phyloP scores from a whole-genome alignment of 2,797 vertebrate species.

The Remorina albescens region DNA sequence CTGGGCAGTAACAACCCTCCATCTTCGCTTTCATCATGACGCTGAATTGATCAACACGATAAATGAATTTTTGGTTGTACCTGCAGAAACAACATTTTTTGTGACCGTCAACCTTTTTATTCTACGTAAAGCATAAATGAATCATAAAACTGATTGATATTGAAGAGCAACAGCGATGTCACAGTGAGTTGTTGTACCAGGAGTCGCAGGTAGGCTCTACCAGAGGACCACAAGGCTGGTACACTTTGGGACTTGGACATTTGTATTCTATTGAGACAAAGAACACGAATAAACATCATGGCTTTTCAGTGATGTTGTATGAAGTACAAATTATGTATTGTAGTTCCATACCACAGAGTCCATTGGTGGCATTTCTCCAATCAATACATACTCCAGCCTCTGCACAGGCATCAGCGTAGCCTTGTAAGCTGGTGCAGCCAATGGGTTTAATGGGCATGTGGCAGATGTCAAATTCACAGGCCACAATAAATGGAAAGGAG shows the following conservation, averaged over 20 bases:
- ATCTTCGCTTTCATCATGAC: conserved; percentile 20
- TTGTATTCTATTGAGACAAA: conserved; percentile 66
- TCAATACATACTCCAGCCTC: conserved; percentile 77
- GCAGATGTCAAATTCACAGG: conserved; percentile 80
- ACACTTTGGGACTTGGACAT: conserved; percentile 80
- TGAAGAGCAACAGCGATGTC: background rate
- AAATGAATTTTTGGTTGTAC: conserved; percentile 73
- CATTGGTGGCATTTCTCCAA: conserved; percentile 83
- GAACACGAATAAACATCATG: background rate
- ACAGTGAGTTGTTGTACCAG: conserved; percentile 55
- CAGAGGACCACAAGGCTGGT: conserved; percentile 81
- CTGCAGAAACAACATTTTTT: conserved; percentile 53
- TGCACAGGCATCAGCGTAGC: conserved; percentile 81
- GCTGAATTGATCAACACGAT: conserved; percentile 42
- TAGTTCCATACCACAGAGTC: conserved; percentile 80
- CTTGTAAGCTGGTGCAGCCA: conserved; percentile 81
- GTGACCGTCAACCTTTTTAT: background rate
- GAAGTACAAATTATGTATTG: background rate
- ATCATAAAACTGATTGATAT: background rate
- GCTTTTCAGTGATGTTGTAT: background rate
- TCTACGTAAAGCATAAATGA: background rate
- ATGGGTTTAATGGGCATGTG: background rate
- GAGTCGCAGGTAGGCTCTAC: conserved; percentile 79
- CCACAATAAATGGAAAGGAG: conserved; percentile 58
- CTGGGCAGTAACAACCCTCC: conserved; percentile 87